A percentile compares a stretch with the other conserved stretches of the same genome.
Conservation (phyloP, 2,113 vertebrate species). For the Mohoua ochrocephala region DNA sequence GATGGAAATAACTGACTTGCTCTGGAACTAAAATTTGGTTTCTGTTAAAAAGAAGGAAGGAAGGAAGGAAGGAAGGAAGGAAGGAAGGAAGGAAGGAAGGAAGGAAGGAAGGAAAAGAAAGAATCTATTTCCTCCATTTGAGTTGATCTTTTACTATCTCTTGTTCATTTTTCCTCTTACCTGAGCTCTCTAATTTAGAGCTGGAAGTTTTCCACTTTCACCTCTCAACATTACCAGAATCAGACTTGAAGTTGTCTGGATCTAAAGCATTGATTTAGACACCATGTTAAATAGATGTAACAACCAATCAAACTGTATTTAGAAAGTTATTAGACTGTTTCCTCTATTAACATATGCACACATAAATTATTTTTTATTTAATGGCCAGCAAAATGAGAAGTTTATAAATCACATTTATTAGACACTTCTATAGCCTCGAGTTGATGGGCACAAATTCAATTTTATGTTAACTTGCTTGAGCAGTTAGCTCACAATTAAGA, state of each 20-base stretch:
- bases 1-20: neutral
- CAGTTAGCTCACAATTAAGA: conserved; percentile 52
- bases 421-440: neutral
- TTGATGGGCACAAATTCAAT: conserved; percentile 42
- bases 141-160: neutral
- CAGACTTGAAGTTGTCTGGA: neutral
- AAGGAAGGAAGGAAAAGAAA: neutral
- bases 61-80: neutral
- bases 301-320: neutral
- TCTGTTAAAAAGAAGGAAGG: neutral
- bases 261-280: neutral
- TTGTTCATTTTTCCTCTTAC: neutral
- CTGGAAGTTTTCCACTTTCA: neutral
- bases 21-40: neutral
- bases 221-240: neutral
- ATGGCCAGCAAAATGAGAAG: conserved; percentile 17
- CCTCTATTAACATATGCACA: neutral
- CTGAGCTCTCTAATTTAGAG: neutral
- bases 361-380: conserved; percentile 25
- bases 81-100: neutral
- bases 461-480: conserved; percentile 32
- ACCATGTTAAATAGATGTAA: neutral
- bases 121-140: neutral
- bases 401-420: conserved; percentile 58
- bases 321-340: neutral